phyloP scores from a whole-genome alignment of 1,140 invertebrate species.

The Megathymus violae region DNA sequence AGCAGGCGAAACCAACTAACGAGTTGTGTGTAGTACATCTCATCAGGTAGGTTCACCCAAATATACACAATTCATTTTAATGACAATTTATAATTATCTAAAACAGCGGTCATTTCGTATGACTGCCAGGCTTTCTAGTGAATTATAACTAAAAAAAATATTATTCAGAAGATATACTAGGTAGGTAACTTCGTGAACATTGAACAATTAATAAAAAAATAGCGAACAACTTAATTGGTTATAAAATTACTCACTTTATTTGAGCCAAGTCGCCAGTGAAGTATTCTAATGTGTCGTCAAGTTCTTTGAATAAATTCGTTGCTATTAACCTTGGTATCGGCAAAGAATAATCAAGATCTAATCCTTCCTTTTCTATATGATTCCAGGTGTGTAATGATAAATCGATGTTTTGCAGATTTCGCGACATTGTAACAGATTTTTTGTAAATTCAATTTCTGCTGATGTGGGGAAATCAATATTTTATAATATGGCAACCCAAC shows the following conservation, averaged over 20 bases:
- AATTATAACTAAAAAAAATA: too few relatives aligned
- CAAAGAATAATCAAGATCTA: slow-evolving; percentile 84
- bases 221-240: too few relatives aligned
- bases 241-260: slow-evolving; percentile 71
- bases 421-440: slow-evolving; percentile 41
- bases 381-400: slow-evolving; percentile 67
- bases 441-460: background rate
- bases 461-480: background rate
- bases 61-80: too few relatives aligned
- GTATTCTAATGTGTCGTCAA: slow-evolving; percentile 85
- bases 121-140: too few relatives aligned
- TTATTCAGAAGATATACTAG: too few relatives aligned
- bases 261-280: slow-evolving; percentile 85
- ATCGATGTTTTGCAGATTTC: slow-evolving; percentile 52
- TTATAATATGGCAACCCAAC: background rate
- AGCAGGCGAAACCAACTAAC: too few relatives aligned
- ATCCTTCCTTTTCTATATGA: slow-evolving; percentile 75
- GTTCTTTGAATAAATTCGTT: slow-evolving; percentile 71
- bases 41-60: too few relatives aligned
- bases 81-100: too few relatives aligned
- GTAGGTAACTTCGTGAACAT: too few relatives aligned
- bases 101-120: too few relatives aligned
- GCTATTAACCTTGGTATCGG: slow-evolving; percentile 75
- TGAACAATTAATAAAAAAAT: too few relatives aligned
- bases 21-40: too few relatives aligned